Percentiles rank a stretch among this genome's conserved stretches.
phyloP scores from a whole-genome alignment of 1,140 invertebrate genomes.

The Dendroctonus valens region DNA sequence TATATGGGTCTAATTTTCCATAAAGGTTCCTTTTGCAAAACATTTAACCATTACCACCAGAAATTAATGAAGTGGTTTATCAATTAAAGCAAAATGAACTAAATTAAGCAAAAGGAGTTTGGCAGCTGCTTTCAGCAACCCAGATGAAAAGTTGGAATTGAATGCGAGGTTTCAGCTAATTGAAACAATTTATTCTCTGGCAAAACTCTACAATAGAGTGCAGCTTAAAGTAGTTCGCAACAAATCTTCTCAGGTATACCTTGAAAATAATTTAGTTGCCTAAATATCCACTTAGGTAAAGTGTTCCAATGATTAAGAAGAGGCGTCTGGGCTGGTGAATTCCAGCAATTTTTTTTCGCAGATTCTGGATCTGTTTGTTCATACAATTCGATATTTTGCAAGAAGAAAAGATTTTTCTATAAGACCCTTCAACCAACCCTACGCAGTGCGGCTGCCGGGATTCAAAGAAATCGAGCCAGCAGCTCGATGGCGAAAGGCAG shows the following conservation, averaged over 20 bases:
- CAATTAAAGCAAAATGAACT: constrained; percentile 9
- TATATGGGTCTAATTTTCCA: too few species aligned
- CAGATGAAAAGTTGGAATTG: constrained; percentile 10
- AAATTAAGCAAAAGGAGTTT: neutral
- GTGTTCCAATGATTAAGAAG: too few species aligned
- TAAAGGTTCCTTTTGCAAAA: too few species aligned
- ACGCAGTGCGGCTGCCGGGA: constrained; percentile 13
- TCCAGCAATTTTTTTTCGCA: too few species aligned
- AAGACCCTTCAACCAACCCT: constrained; percentile 3
- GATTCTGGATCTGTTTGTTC: neutral
- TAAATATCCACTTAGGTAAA: constrained; percentile 10
- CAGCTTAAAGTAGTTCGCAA: constrained; percentile 9
- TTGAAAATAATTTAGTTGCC: constrained; percentile 3
- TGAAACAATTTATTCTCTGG: constrained; percentile 21
- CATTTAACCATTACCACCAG: too few species aligned
- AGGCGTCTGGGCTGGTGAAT: too few species aligned
- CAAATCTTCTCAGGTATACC: constrained; percentile 8
- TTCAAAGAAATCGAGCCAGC: constrained; percentile 14
- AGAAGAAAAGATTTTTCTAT: neutral
- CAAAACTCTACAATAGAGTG: constrained; percentile 9
- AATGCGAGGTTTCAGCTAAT: constrained; percentile 2
- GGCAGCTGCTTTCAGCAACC: constrained; percentile 1
- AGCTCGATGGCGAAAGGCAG: neutral
- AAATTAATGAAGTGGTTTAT: too few species aligned
- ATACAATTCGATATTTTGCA: neutral